phyloP scores from a whole-genome alignment of 2,888 invertebrate genomes.

The Agriopis marginaria region DNA sequence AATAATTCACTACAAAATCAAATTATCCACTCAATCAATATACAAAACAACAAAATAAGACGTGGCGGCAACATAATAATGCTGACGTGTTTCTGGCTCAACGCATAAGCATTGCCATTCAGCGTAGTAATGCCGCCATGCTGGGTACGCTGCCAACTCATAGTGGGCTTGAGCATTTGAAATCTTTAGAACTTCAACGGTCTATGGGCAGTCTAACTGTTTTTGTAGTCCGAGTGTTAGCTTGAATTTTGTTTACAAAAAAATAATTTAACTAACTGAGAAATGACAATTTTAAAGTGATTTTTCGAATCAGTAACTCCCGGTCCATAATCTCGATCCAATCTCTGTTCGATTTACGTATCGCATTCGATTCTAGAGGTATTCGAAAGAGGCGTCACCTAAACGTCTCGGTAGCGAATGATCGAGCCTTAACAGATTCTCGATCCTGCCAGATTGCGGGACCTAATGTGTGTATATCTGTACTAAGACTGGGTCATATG shows the following conservation, averaged over 20 bases:
- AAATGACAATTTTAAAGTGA: constrained; percentile 2
- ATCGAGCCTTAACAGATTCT: constrained; percentile 71
- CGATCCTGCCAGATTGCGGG: constrained; percentile 64
- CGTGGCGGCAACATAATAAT: too few species aligned
- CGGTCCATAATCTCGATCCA: constrained; percentile 54
- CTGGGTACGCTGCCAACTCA: too few species aligned
- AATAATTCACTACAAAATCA: too few species aligned
- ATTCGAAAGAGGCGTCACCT: constrained; percentile 73
- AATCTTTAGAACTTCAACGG: too few species aligned
- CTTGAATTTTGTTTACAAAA: not conserved
- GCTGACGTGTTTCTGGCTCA: too few species aligned
- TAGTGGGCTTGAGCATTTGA: too few species aligned
- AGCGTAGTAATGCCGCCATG: too few species aligned
- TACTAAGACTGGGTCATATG: constrained; percentile 8
- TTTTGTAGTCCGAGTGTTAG: too few species aligned
- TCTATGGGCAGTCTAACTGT: too few species aligned
- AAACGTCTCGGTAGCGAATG: constrained; percentile 67
- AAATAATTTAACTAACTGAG: not conserved
- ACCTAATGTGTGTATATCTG: constrained; percentile 64
- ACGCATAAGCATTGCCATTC: too few species aligned
- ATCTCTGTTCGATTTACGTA: constrained; percentile 63
- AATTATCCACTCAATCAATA: too few species aligned
- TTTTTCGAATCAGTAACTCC: constrained; percentile 36
- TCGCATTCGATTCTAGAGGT: constrained; percentile 64
- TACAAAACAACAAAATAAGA: too few species aligned